Conservation (phyloP, 2,888 invertebrate species). For the Drosophila ochracea region DNA sequence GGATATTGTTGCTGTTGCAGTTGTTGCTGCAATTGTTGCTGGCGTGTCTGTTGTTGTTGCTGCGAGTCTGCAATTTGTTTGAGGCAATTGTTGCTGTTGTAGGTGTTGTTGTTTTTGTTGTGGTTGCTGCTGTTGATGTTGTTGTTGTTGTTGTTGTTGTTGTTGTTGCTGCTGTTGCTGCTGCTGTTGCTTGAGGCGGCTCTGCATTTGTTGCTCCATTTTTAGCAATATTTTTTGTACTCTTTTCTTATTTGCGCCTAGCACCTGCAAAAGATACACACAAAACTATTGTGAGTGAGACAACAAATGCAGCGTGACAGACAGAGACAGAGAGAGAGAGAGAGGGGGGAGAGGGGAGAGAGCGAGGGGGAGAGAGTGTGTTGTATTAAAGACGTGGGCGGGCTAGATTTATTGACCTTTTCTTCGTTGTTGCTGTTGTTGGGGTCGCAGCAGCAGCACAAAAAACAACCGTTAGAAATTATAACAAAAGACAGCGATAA, state of each 20-base stretch:
- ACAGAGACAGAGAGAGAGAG: neutral
- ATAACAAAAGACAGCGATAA: conserved; percentile 27
- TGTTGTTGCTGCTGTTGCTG: conserved; percentile 35
- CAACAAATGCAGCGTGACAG: conserved; percentile 27
- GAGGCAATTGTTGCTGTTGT: conserved; percentile 19
- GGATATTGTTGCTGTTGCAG: conserved; percentile 34
- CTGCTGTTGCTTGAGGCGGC: conserved; percentile 38
- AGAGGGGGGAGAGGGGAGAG: neutral
- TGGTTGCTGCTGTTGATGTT: conserved; percentile 1
- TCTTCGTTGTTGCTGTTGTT: neutral
- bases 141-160: conserved; percentile 22
- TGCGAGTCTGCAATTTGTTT: conserved; percentile 18
- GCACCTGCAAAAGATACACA: conserved; percentile 69
- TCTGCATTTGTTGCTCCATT: conserved; percentile 58
- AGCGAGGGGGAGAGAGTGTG: neutral
- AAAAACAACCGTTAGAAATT: conserved; percentile 34
- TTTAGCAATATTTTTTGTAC: conserved; percentile 23
- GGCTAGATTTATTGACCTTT: conserved; percentile 17
- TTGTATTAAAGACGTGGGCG: neutral
- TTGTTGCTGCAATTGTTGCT: conserved; percentile 29
- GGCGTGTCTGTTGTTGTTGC: conserved; percentile 19
- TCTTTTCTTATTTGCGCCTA: conserved; percentile 27
- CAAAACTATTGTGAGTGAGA: conserved; percentile 46
- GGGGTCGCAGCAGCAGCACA: conserved; percentile 11
- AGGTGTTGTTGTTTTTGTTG: conserved; percentile 27